These are phyloP conservation scores for Mixornis gularis DNA, from an alignment of 2,113 vertebrate species.

Conservation along the genomic window DNA sequence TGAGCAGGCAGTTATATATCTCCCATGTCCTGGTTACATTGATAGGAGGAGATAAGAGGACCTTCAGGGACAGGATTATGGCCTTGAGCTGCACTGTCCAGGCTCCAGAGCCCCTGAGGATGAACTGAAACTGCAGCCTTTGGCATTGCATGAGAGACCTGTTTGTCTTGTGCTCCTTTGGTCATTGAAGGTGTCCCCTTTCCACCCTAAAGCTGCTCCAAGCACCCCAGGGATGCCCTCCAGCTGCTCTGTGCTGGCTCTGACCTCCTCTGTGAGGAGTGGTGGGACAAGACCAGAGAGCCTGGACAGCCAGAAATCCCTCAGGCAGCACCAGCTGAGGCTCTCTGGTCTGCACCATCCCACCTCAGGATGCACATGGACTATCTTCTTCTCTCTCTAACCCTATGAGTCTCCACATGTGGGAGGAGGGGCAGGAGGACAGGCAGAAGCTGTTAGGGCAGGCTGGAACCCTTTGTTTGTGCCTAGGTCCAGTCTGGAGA, in stretches of 20 bases:
- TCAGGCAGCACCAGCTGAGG: neutral
- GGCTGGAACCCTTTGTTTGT: neutral
- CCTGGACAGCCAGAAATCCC: neutral
- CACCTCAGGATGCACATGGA: neutral
- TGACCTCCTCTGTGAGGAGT: neutral
- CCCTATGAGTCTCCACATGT: neutral
- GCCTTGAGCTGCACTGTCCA: neutral
- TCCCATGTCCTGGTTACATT: fast-evolving
- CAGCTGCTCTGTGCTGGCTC: neutral
- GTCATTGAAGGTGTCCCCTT: neutral
- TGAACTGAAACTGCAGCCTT: neutral
- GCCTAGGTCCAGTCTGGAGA: neutral
- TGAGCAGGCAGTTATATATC: neutral
- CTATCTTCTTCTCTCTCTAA: neutral
- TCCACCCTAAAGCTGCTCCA: neutral
- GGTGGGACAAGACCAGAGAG: neutral
- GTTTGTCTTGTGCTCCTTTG: neutral
- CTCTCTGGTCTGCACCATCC: neutral
- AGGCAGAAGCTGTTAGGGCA: neutral
- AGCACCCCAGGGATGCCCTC: fast-evolving
- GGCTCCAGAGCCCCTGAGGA: neutral
- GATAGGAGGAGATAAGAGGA: neutral
- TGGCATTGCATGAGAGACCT: fast-evolving
- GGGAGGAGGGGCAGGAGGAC: neutral
- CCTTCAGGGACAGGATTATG: neutral